Evolutionary conservation across 2,113 vertebrate genomes (phyloP), one percentile per base, ranked within the genome.

Genomic region (Pseudorectes ferrugineus): DNA sequence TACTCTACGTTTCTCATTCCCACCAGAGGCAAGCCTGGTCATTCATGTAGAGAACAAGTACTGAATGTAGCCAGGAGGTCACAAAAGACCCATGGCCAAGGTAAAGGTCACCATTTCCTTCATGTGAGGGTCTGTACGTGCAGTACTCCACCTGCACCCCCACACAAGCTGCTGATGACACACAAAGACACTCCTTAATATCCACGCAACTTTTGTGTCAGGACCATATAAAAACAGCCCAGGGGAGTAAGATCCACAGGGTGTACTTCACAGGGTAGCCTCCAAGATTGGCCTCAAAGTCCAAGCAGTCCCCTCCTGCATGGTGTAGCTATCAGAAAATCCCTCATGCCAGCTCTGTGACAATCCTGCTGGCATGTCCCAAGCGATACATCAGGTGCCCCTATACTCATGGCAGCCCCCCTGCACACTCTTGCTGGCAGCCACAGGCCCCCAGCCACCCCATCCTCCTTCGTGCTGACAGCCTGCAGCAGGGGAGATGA

Each of bases 1-100:
- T 5, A 28, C 28, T 72, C 52, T 42, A 54, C 7, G 9, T 11
- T 29, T 6, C 2, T 4, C 0, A 0, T 31, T 84, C 57, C 23
- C 54, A 57, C 18, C 26, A 48, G 49, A 54, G 16, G 14, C 23
- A 85, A 61, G 11, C 29, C 3, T 4, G 26, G 12, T 38, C 51
- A 26, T 23, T 55, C 36, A 45, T 14, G 52, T 81, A 52, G 28
- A 55, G 75, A 88, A 40, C 9, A 74, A 71, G 8, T 36, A 58
- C 43, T 1, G 1, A 43, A 59, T 5, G 13, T 13, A 82, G 25
- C 28, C 40, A 35, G 43, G 17, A 85, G 54, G 20, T 72, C 61
- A 61, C 40, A 51, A 24, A 74, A 92, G 51, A 63, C 40, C 33
- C 17, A 18, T 8, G 15, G 24, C 18, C 65, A 48, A 45, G n/a